Evolutionary conservation across 1,140 invertebrate genomes (phyloP).

Genomic region (Orchestia grillus): DNA sequence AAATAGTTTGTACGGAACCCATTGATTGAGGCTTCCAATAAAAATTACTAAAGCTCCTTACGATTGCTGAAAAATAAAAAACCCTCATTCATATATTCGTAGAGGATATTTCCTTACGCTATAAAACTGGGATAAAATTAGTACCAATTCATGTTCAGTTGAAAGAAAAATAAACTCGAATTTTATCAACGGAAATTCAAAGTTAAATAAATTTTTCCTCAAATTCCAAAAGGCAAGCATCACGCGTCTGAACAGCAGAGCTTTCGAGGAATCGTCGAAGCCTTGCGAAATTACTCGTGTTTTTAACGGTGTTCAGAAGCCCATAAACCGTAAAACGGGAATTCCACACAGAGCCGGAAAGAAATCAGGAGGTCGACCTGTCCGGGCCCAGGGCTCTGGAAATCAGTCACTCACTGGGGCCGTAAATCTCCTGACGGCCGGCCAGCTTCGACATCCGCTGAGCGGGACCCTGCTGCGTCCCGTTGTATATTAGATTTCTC

Average conservation of each 20-base stretch:
- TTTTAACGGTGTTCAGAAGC: neutral
- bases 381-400: neutral
- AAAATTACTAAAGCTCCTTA: no score
- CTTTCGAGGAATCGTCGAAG: neutral
- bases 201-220: neutral
- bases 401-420: neutral
- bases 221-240: neutral
- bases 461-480: no score
- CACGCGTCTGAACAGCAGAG: neutral
- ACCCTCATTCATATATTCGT: no score
- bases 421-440: neutral
- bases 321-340: neutral
- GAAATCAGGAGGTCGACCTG: neutral
- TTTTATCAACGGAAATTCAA: neutral
- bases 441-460: neutral
- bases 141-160: no score
- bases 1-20: neutral
- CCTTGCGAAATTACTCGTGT: neutral
- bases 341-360: neutral
- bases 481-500: neutral
- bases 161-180: neutral
- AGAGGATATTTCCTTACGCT: no score
- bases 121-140: no score
- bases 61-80: no score
- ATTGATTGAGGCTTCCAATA: neutral